Evolutionary conservation across 2,113 vertebrate species (phyloP).

Genomic region (Pipra filicauda): DNA sequence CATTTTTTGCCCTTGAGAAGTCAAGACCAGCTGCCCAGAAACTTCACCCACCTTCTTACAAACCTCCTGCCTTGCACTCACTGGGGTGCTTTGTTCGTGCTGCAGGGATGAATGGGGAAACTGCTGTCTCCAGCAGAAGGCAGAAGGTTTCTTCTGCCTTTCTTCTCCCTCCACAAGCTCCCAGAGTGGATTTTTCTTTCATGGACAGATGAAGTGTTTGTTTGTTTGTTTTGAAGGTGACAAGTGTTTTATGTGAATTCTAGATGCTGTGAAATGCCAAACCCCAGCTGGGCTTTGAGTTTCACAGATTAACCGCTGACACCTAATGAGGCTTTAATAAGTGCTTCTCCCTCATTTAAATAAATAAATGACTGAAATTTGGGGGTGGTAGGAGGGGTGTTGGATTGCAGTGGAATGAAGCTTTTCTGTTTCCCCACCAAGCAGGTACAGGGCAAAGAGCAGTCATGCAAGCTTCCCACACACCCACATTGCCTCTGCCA

Average conservation of each 20-base stretch:
- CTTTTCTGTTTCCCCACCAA: constrained; percentile 40
- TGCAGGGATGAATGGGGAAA: not conserved
- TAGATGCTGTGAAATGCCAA: constrained; percentile 61
- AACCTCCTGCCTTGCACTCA: not conserved
- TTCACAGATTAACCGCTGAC: constrained; percentile 63
- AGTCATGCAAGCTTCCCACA: not conserved
- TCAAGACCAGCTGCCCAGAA: not conserved
- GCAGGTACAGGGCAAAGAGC: not conserved
- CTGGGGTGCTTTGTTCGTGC: not conserved
- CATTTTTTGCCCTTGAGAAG: not conserved
- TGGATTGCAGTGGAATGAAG: not conserved
- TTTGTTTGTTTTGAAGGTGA: constrained; percentile 52
- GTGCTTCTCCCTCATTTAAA: constrained; percentile 56
- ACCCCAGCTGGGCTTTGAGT: constrained; percentile 68
- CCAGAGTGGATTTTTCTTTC: constrained; percentile 29
- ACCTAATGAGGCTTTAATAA: constrained; percentile 67
- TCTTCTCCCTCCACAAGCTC: not conserved
- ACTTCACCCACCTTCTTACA: not conserved
- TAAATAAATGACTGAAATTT: constrained; percentile 52
- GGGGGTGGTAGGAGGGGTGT: constrained; percentile 7
- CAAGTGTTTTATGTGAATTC: constrained; percentile 58
- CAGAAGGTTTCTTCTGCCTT: not conserved
- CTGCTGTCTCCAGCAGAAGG: not conserved
- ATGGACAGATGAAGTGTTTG: constrained; percentile 13
- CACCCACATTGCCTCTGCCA: not conserved